These are phyloP conservation scores for Rhagologus leucostigma DNA, from an alignment of 2,113 vertebrate genomes.

Conservation along the genomic window DNA sequence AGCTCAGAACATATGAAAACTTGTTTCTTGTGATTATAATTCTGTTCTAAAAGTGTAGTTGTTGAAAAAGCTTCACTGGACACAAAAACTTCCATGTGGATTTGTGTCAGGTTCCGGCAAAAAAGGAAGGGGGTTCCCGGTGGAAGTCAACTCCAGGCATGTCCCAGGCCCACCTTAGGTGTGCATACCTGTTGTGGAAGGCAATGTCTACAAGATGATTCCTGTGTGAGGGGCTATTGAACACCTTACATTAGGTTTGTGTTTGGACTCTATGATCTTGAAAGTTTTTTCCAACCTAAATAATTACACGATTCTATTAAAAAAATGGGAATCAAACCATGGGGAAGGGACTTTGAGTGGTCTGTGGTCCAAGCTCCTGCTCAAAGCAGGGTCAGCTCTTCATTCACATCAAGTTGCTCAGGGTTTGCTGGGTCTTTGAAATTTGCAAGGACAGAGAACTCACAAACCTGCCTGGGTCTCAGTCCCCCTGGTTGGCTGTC, in stretches of 20 bases:
- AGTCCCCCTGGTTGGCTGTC: neutral
- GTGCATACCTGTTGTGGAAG: neutral
- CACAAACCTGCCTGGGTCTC: neutral
- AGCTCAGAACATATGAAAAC: neutral
- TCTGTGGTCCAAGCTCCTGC: neutral
- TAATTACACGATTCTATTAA: neutral
- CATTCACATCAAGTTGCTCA: fast-evolving
- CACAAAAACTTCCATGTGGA: neutral
- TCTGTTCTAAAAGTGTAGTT: neutral
- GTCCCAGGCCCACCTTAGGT: no score
- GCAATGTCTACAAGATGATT: neutral
- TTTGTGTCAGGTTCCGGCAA: neutral
- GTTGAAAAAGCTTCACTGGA: neutral
- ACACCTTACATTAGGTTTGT: neutral
- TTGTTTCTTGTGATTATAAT: neutral
- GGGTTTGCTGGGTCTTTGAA: neutral
- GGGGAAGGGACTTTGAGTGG: neutral
- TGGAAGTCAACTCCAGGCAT: neutral
- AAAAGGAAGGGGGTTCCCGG: neutral
- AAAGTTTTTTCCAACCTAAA: neutral
- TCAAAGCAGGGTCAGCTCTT: neutral
- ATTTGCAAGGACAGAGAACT: neutral
- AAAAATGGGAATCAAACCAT: neutral
- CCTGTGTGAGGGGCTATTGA: neutral
- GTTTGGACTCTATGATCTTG: neutral